These are phyloP conservation scores for Cygnus olor DNA, from an alignment of 2,797 vertebrate species.

Conservation along the genomic window DNA sequence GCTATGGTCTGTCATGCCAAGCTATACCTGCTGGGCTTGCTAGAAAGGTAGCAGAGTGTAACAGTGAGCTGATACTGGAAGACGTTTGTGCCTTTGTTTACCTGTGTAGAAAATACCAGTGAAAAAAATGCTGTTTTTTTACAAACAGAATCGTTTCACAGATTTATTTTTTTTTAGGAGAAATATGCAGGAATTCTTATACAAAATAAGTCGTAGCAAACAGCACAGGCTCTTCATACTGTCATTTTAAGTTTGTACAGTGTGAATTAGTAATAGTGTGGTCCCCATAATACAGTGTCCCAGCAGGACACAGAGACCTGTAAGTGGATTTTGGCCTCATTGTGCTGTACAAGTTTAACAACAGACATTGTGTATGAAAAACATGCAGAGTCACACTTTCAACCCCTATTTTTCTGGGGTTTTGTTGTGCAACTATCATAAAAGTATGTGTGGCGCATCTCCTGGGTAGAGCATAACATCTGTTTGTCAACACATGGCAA, in stretches of 20 bases:
- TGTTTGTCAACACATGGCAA: slow-evolving; percentile 12
- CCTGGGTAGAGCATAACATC: background rate
- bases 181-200: background rate
- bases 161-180: background rate
- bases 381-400: background rate
- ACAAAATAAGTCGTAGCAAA: background rate
- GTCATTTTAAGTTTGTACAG: background rate
- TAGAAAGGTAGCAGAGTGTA: background rate
- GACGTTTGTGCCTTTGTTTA: background rate
- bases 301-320: background rate
- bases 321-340: background rate
- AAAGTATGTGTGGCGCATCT: background rate
- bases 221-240: background rate
- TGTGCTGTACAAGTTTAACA: accelerated
- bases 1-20: background rate
- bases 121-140: background rate
- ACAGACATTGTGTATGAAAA: background rate
- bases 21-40: background rate
- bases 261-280: background rate
- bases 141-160: background rate
- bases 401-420: background rate
- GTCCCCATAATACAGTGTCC: background rate
- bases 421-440: background rate
- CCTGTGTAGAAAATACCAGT: background rate
- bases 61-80: background rate